These are phyloP conservation scores for Actinopyga echinites DNA, from an alignment of 53 echinoderm and acorn worm genomes.

Conservation along the genomic window DNA sequence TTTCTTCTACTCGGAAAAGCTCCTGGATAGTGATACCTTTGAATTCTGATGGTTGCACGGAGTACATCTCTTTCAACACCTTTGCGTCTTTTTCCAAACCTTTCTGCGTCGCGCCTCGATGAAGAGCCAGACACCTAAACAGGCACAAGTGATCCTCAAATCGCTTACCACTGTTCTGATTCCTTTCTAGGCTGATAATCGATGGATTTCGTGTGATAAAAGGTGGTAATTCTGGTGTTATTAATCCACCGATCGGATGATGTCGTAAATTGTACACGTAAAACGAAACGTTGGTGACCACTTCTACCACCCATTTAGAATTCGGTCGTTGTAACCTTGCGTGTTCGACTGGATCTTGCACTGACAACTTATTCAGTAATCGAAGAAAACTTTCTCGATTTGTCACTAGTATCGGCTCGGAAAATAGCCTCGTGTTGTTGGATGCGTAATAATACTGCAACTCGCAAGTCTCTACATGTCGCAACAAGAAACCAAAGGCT, in stretches of 20 bases:
- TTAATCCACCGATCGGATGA: conserved; percentile 35
- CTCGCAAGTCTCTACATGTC: conserved; percentile 48
- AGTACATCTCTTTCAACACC: background rate
- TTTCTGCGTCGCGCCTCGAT: background rate
- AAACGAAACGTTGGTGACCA: conserved; percentile 31
- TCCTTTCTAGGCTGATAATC: background rate
- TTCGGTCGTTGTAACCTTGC: background rate
- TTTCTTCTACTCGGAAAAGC: background rate
- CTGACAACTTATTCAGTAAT: background rate
- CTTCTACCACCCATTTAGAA: conserved; percentile 48
- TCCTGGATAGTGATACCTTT: conserved; percentile 2
- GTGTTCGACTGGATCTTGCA: conserved; percentile 2
- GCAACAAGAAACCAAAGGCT: conserved; percentile 46
- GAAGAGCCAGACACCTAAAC: conserved; percentile 42
- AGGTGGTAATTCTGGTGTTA: background rate
- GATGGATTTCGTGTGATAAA: conserved; percentile 10
- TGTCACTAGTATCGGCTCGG: conserved; percentile 1
- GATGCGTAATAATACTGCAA: conserved; percentile 35
- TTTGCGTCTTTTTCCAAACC: conserved; percentile 17
- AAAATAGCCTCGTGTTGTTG: conserved; percentile 43
- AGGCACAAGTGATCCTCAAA: conserved; percentile 32
- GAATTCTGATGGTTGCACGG: background rate
- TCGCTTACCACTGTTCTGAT: background rate
- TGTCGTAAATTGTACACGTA: conserved; percentile 34
- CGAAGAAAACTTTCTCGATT: background rate